Percentiles rank a stretch among this genome's conserved stretches.
phyloP scores from a whole-genome alignment of 1,140 invertebrate genomes.

The Zaprionus kolodkinae region DNA sequence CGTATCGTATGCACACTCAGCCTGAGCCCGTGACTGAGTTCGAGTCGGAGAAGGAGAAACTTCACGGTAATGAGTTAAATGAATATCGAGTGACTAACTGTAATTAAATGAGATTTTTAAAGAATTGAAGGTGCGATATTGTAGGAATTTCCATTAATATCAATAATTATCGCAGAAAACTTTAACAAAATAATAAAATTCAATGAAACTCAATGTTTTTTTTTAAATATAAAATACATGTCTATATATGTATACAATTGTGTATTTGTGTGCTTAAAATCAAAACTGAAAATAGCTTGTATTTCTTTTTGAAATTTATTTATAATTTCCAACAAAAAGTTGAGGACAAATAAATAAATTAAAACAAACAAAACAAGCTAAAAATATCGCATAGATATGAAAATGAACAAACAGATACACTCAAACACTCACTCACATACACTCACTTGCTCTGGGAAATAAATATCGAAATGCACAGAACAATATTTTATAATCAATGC shows the following conservation, averaged over 20 bases:
- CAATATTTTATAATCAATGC: constrained; percentile 20
- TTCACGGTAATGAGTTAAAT: constrained; percentile 1
- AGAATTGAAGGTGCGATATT: not conserved
- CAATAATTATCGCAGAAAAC: not conserved
- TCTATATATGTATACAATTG: not conserved
- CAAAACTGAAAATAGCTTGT: not conserved
- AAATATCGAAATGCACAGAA: constrained; percentile 13
- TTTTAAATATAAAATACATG: too few relatives aligned
- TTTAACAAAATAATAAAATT: too few relatives aligned
- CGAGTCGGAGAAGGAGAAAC: not conserved
- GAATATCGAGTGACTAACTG: constrained; percentile 4
- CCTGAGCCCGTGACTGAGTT: constrained; percentile 11
- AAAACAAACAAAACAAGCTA: constrained; percentile 25
- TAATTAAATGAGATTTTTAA: constrained; percentile 5
- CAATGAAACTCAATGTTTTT: not conserved
- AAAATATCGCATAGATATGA: constrained; percentile 19
- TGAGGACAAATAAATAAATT: constrained; percentile 68
- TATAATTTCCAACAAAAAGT: constrained; percentile 10
- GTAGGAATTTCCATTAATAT: not conserved
- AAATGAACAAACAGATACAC: not conserved
- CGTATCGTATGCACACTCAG: not conserved
- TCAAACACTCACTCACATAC: not conserved
- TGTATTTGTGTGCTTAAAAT: too few relatives aligned
- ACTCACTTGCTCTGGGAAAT: constrained; percentile 4
- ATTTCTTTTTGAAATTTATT: not conserved